Evolutionary conservation across 2,888 invertebrate genomes (phyloP), one percentile per base, ranked within the genome.

Genomic region (Chymomyza amoena): DNA sequence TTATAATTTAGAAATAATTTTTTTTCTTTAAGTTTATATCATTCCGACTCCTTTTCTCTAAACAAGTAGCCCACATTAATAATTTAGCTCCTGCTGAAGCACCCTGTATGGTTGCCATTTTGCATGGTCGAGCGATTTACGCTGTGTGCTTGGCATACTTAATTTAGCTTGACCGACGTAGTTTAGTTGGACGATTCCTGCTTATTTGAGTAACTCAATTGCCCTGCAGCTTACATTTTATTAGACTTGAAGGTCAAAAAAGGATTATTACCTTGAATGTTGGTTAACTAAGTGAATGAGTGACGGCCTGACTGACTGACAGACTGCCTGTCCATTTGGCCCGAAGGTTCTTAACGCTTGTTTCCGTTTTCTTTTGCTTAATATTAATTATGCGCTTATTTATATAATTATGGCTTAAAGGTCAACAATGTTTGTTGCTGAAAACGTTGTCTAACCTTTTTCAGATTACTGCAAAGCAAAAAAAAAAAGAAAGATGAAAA

Each of bases 361-460:
- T 18, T 54, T 63, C 61, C 70, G 70, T 69, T 72, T 75, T 70
- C 71, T 76, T 81, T 83, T 72, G 79, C 80, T 87, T 82, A 86
- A 86, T 87, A 82, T 87, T 82, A 86, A 86, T 87, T 86, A 84
- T 81, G 75, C 73, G 72, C 71, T 76, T 81, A 84, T 86, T 87
- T 82, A 80, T 79, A 74, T 76, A 82, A 86, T 84, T 82, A 87
- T 77, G 75, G 70, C 61, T 45, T 50, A 59, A 45, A 50, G 52
- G 52, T 54, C 52, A 54, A 16, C 52, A 54, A 54, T 54, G 6
- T 54, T 54, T 54, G 52, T 39, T 61, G 32, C 36, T 18, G 36
- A 9, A 18, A 61, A 5, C 36, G n/a, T 62, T 39, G 25, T 25
- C n/a, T 62, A 16, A 51, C n/a, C 18, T 62, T 45, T 61, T 16